Conservation (phyloP, 2,113 vertebrate species). For the Xyrauchen texanus region DNA sequence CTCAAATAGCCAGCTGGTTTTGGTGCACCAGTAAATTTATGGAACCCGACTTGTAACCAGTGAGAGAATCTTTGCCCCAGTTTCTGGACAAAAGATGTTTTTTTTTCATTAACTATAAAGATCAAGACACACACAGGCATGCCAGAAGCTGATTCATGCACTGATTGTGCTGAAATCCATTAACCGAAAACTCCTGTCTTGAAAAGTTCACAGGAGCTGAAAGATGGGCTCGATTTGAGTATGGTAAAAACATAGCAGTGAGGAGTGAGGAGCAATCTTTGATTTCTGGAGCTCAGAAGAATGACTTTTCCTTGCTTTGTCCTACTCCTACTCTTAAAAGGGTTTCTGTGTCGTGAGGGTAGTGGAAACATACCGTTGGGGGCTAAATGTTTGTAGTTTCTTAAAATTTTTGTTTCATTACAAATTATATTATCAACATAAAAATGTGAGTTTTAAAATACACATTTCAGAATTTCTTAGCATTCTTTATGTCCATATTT, state of each 20-base stretch:
- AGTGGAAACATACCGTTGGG: no score
- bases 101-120: conserved; percentile 22
- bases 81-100: conserved; percentile 13
- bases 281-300: neutral
- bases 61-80: neutral
- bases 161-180: conserved; percentile 49
- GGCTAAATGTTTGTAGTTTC: no score
- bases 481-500: no score
- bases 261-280: neutral
- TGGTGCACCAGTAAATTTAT: no score
- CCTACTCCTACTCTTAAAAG: no score
- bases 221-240: conserved; percentile 35
- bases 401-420: no score
- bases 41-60: neutral
- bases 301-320: no score
- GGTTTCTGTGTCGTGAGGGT: no score
- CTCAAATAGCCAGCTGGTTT: no score
- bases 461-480: no score
- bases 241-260: conserved; percentile 24
- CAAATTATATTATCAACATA: no score
- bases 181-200: conserved; percentile 23
- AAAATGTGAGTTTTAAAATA: no score
- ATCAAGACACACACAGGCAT: conserved; percentile 32
- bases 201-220: conserved; percentile 37
- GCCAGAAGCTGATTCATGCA: conserved; percentile 52